A percentile compares a stretch with the other conserved stretches of the same genome.
These are phyloP conservation scores for Pseudochirops corinnae DNA, from an alignment of 2,797 vertebrate species.

Conservation along the genomic window DNA sequence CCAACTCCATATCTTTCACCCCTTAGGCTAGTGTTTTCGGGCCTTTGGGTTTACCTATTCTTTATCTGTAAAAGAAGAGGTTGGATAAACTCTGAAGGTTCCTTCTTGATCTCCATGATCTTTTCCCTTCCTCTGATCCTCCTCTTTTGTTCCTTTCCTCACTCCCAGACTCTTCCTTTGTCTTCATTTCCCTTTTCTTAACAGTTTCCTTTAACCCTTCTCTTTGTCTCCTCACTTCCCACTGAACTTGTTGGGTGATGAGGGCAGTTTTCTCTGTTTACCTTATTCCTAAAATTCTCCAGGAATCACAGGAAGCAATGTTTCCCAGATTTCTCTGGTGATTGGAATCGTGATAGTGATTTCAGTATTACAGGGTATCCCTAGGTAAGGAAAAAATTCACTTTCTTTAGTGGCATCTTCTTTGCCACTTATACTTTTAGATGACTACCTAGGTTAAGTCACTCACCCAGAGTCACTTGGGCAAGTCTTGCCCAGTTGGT, in stretches of 20 bases:
- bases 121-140: no score
- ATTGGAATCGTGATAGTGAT: background rate
- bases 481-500: no score
- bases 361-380: background rate
- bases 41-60: accelerated
- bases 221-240: background rate
- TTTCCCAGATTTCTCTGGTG: background rate
- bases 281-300: background rate
- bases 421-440: background rate
- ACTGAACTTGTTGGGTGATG: background rate
- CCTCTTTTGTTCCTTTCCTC: background rate
- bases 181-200: background rate
- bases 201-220: no score
- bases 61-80: background rate
- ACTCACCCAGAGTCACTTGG: no score
- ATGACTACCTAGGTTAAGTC: background rate
- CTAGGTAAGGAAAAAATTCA: background rate
- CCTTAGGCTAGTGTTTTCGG: background rate
- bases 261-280: background rate
- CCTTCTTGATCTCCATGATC: no score
- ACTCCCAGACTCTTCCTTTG: background rate
- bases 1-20: accelerated
- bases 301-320: background rate
- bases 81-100: background rate
- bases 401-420: background rate